phyloP scores from a whole-genome alignment of 53 echinoderm and acorn worm species.

The Hippasteria phrygiana region DNA sequence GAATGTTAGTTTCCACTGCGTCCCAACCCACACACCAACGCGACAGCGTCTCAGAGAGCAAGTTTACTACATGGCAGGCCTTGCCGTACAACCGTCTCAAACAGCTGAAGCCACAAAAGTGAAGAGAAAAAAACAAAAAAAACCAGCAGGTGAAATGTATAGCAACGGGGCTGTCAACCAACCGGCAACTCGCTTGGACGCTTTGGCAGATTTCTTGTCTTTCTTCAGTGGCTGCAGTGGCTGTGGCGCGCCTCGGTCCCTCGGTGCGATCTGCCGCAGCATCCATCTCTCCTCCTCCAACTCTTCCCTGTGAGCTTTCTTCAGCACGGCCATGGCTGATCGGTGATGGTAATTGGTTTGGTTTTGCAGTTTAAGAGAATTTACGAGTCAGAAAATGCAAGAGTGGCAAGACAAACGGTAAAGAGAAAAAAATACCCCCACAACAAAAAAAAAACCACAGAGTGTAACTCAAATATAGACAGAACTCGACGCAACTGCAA shows the following conservation, averaged over 20 bases:
- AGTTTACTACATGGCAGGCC: conserved; percentile 2
- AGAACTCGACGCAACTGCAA: no score
- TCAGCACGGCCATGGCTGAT: conserved; percentile 40
- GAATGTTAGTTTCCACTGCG: neutral
- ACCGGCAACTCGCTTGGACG: conserved; percentile 33
- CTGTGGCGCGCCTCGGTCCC: neutral
- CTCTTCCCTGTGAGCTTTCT: conserved; percentile 32
- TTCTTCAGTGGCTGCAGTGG: conserved; percentile 1
- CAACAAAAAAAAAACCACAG: no score
- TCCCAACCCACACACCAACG: neutral
- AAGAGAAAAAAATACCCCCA: no score
- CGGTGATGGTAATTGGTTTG: neutral
- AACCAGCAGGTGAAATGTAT: neutral
- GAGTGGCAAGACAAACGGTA: no score
- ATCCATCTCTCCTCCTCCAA: conserved; percentile 16
- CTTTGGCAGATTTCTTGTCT: conserved; percentile 18
- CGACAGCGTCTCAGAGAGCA: neutral
- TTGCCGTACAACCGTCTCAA: neutral
- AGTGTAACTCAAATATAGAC: no score
- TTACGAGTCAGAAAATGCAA: neutral
- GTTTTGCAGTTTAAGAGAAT: neutral
- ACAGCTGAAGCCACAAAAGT: neutral
- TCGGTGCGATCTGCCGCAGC: conserved; percentile 17
- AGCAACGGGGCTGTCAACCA: conserved; percentile 13
- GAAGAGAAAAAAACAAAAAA: neutral